Percentiles rank a stretch among this genome's conserved stretches.
Evolutionary conservation across 2,888 invertebrate species (phyloP).

Genomic region (Trichacis sp.): DNA sequence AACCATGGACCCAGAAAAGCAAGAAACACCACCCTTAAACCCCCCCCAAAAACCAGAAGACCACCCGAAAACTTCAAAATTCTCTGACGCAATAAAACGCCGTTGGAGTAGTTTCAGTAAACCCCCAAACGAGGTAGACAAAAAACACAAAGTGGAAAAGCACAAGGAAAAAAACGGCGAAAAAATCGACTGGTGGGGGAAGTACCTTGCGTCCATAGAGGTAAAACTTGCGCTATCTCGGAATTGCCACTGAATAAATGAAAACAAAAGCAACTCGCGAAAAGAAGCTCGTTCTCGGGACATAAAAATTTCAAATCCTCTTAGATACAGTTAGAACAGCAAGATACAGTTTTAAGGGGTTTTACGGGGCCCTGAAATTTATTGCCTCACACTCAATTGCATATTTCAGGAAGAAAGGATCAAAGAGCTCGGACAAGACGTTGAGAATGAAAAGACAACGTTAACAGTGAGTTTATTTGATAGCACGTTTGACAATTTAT

Average conservation of each 20-base stretch:
- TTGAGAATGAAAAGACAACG: slow-evolving; percentile 40
- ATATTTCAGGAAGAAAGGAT: slow-evolving; percentile 55
- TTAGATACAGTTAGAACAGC: neutral
- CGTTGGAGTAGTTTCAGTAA: slow-evolving; percentile 23
- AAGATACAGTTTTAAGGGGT: neutral
- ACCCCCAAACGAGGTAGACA: neutral
- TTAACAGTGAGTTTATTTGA: slow-evolving; percentile 62
- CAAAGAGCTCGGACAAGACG: slow-evolving; percentile 43
- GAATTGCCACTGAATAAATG: slow-evolving; percentile 14
- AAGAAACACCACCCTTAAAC: slow-evolving; percentile 55
- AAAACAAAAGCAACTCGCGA: slow-evolving; percentile 4
- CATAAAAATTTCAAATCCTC: neutral
- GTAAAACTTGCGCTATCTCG: slow-evolving; percentile 41
- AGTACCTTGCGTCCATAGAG: slow-evolving; percentile 71
- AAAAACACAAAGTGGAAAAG: slow-evolving; percentile 9
- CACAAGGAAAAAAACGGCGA: slow-evolving; percentile 58
- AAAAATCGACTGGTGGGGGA: slow-evolving; percentile 72
- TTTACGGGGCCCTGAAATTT: neutral
- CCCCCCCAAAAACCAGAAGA: slow-evolving; percentile 32
- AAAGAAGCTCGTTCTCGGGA: neutral
- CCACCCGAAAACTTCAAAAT: slow-evolving; percentile 28
- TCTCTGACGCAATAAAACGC: slow-evolving; percentile 40
- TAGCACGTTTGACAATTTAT: no score
- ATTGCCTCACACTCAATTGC: slow-evolving; percentile 12
- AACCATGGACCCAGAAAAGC: slow-evolving; percentile 50